phyloP scores from a whole-genome alignment of 2,113 vertebrate species.

The Lepisosteus oculatus region DNA sequence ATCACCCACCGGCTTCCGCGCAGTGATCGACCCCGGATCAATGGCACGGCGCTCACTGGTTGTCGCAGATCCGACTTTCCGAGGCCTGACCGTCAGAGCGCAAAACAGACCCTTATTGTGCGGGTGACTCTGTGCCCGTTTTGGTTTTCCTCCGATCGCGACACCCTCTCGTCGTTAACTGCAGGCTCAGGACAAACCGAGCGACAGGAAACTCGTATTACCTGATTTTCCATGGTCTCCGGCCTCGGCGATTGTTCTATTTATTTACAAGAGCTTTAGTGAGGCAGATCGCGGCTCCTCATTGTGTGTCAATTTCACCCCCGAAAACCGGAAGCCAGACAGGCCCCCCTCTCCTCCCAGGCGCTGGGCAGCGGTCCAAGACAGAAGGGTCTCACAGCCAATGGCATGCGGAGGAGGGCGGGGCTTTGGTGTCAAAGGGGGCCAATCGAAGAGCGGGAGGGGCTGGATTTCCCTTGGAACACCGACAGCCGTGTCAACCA shows the following conservation, averaged over 20 bases:
- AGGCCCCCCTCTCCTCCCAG: constrained; percentile 65
- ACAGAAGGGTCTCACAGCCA: constrained; percentile 67
- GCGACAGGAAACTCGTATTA: constrained; percentile 41
- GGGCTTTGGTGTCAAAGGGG: constrained; percentile 36
- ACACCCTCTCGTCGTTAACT: not conserved
- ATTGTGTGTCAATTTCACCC: constrained; percentile 79
- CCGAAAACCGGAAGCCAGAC: constrained; percentile 71
- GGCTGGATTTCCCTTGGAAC: constrained; percentile 44
- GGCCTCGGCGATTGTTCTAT: constrained; percentile 62
- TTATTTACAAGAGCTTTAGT: constrained; percentile 72
- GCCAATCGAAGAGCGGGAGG: constrained; percentile 28
- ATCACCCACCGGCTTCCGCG: constrained; percentile 24
- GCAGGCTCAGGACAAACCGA: constrained; percentile 27
- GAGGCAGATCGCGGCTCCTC: constrained; percentile 70
- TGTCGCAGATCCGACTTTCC: not conserved
- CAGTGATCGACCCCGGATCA: constrained; percentile 12
- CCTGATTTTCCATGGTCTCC: constrained; percentile 86
- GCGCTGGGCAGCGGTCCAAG: constrained; percentile 64
- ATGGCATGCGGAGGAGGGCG: constrained; percentile 36
- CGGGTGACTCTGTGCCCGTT: not conserved
- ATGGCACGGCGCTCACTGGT: constrained; percentile 4
- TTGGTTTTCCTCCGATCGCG: not conserved
- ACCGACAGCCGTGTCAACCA: not conserved
- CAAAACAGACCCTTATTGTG: constrained; percentile 2
- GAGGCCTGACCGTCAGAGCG: not conserved